Evolutionary conservation across 1,140 invertebrate genomes (phyloP).

Genomic region (Agrypnia vestita): DNA sequence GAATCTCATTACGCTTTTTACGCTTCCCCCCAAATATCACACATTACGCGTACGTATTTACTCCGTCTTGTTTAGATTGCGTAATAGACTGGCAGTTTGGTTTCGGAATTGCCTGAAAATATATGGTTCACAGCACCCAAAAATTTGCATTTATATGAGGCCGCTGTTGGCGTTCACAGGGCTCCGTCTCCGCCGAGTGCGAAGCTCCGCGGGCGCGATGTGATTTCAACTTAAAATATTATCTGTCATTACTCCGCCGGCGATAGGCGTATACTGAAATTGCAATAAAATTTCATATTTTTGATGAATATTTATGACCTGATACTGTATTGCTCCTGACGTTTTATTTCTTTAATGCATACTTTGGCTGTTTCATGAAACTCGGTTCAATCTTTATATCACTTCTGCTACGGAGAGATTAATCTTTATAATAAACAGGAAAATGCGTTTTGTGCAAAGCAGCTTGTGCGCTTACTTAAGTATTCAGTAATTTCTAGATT

Average conservation of each 20-base stretch:
- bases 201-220: constrained; percentile 26
- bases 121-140: constrained; percentile 56
- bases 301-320: too few species aligned
- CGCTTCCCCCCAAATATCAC: neutral
- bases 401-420: too few species aligned
- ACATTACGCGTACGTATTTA: constrained; percentile 42
- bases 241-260: constrained; percentile 52
- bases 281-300: constrained; percentile 10
- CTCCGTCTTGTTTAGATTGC: constrained; percentile 47
- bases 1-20: neutral
- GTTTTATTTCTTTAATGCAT: too few species aligned
- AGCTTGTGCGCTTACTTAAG: too few species aligned
- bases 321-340: too few species aligned
- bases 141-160: constrained; percentile 60
- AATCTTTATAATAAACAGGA: too few species aligned
- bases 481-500: too few species aligned
- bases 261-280: constrained; percentile 31
- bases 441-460: too few species aligned
- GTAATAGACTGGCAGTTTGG: constrained; percentile 53
- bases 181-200: constrained; percentile 13
- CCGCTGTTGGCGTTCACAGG: constrained; percentile 38
- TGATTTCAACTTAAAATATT: constrained; percentile 59
- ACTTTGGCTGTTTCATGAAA: too few species aligned
- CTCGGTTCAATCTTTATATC: too few species aligned
- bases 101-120: constrained; percentile 55